These are phyloP conservation scores for Mya arenaria DNA, from an alignment of 1,140 invertebrate species.

Conservation along the genomic window DNA sequence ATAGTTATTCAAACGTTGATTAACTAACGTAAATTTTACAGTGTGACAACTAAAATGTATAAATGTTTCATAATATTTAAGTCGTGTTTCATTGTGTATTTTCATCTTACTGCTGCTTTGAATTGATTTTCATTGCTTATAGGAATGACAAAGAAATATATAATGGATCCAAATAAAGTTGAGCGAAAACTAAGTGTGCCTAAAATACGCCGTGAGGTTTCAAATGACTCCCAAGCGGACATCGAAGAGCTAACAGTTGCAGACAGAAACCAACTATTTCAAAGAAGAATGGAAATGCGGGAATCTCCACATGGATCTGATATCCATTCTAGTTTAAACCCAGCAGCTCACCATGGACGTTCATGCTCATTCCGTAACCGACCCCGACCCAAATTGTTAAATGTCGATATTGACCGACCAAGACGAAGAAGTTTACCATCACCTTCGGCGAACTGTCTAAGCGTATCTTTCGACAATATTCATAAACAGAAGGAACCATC, in stretches of 20 bases:
- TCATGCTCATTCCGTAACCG: constrained; percentile 70
- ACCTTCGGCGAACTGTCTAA: constrained; percentile 15
- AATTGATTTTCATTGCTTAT: no score
- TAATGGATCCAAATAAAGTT: background rate
- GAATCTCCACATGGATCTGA: background rate
- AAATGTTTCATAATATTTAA: no score
- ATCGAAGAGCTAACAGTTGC: background rate
- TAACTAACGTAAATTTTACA: no score
- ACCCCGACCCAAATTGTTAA: constrained; percentile 60
- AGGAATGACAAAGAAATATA: constrained; percentile 45
- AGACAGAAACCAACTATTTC: constrained; percentile 24
- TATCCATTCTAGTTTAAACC: background rate
- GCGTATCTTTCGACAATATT: constrained; percentile 51
- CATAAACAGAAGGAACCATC: constrained; percentile 24
- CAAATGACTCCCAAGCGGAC: constrained; percentile 28
- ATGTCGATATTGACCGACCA: constrained; percentile 57
- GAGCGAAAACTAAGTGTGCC: constrained; percentile 41
- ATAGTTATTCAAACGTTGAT: no score
- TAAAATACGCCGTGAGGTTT: constrained; percentile 34
- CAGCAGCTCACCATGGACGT: constrained; percentile 59
- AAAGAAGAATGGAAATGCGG: constrained; percentile 14
- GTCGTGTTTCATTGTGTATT: no score
- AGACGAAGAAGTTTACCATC: constrained; percentile 67
- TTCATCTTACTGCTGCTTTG: no score
- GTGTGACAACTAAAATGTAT: no score